Base-by-base conservation (phyloP, 1,140 invertebrate genomes). In the Oryzaephilus surinamensis region DNA sequence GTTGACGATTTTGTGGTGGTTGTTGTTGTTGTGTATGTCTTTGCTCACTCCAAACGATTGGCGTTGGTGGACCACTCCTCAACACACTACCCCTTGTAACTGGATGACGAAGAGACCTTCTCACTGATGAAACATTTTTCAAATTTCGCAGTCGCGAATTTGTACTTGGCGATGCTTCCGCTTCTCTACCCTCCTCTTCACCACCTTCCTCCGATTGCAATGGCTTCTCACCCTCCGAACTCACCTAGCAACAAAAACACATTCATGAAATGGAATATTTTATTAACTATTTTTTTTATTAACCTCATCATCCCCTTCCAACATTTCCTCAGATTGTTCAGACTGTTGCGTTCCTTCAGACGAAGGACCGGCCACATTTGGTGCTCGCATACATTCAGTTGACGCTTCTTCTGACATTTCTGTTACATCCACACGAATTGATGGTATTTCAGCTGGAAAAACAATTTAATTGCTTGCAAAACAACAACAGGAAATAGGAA, bases 131-230 rank as follows among this genome's bases (percentile, higher is more conserved):
- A 8, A 39, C 35, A 0, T 48, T 45, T 4, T 51, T 35, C 15
- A 43, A 47, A 8, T 44, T 46, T 19, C 53, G 50, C n/a, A 57
- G 58, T n/a, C 65, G 50, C 12, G 58, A 57, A 6, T 69, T 72
- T 0, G 70, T 68, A 8, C 70, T 70, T 2, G 75, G 74, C 32
- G 72, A 73, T 0, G 76, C 77, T 60, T 81, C 79, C 4, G 76
- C 77, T 52, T 81, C 79, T 15, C 76, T 69, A 6, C 75, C 75
- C 43, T 82, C 79, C 51, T 80, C 77, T 28, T 67, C 70, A 39
- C 61, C 60, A 39, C 61, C 60, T 44, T 74, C 72, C 41, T 71
- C 69, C 8, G 62, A 55, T 44, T 57, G 55, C 2, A 54, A 41
- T 15, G 64, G 59, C 42, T 78, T 77, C 48, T 79, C 75, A 27